Conservation (phyloP, 2,113 vertebrate genomes). For the Bubalus kerabau region DNA sequence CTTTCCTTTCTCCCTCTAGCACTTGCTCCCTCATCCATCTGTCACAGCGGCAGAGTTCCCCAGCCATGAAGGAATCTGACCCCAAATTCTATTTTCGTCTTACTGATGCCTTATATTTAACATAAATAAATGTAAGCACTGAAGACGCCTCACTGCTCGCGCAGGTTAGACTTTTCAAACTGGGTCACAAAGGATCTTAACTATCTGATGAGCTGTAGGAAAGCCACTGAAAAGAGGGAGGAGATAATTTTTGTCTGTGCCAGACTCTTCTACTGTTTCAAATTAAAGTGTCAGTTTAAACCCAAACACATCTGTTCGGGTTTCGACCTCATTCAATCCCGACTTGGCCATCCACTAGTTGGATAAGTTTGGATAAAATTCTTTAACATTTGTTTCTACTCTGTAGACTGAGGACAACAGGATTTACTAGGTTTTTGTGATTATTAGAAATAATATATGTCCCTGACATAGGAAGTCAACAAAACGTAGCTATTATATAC, state of each 20-base stretch:
- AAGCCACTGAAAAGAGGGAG: not conserved
- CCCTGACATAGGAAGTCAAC: not conserved
- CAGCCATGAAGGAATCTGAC: constrained; percentile 72
- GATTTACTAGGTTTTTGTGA: not conserved
- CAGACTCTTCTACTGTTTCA: not conserved
- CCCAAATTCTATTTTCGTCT: constrained; percentile 70
- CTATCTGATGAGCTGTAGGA: not conserved
- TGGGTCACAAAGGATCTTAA: constrained; percentile 35
- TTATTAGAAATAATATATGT: not conserved
- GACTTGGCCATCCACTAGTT: not conserved
- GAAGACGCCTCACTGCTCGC: constrained; percentile 4
- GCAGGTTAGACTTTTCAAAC: constrained; percentile 45
- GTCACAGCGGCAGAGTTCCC: constrained; percentile 62
- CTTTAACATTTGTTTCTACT: not conserved
- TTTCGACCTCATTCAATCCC: not conserved
- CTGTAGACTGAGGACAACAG: not conserved
- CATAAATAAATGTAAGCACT: constrained; percentile 50
- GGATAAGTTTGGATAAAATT: not conserved
- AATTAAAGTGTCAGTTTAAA: constrained; percentile 2
- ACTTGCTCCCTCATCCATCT: constrained; percentile 59
- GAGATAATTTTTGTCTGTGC: not conserved
- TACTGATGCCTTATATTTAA: constrained; percentile 58
- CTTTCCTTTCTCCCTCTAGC: constrained; percentile 39
- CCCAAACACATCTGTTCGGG: not conserved
- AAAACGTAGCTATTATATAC: not conserved